A percentile compares a stretch with the other conserved stretches of the same genome.
Conservation (phyloP, 2,113 vertebrate species). For the Desmodus rotundus region DNA sequence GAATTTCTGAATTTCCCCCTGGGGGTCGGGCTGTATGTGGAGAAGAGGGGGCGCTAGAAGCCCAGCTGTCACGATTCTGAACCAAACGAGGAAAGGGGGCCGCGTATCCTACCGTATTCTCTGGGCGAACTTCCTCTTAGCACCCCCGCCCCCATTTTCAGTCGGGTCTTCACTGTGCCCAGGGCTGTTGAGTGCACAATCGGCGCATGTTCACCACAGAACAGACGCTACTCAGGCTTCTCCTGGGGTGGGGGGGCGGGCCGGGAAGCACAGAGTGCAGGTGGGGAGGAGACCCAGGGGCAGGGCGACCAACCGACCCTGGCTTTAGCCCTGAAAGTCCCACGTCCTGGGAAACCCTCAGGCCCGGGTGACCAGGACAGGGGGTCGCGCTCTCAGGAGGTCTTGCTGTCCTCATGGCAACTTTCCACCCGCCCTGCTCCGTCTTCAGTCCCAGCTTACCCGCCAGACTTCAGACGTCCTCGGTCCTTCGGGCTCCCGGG, state of each 20-base stretch:
- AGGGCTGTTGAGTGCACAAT: rapidly evolving
- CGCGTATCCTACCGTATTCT: neutral
- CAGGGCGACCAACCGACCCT: neutral
- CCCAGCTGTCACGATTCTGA: neutral
- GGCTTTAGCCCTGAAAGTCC: neutral
- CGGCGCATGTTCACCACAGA: neutral
- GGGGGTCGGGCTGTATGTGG: too few species aligned
- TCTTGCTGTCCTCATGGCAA: neutral
- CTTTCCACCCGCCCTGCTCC: neutral
- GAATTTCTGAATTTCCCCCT: neutral
- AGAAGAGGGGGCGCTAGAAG: rapidly evolving
- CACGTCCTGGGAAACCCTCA: neutral
- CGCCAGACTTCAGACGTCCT: neutral
- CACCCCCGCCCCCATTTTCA: neutral
- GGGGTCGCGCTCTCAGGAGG: neutral
- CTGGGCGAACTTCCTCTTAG: neutral
- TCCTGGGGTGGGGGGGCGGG: too few species aligned
- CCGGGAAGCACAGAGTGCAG: rapidly evolving
- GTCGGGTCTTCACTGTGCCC: neutral
- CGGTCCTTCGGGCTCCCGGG: neutral
- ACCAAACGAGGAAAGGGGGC: neutral
- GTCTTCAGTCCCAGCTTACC: neutral
- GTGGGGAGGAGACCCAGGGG: neutral
- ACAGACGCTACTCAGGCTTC: neutral
- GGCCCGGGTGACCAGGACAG: neutral